Base-by-base conservation (phyloP, 2,888 invertebrate genomes). In the Thysanoteuthis rhombus region DNA sequence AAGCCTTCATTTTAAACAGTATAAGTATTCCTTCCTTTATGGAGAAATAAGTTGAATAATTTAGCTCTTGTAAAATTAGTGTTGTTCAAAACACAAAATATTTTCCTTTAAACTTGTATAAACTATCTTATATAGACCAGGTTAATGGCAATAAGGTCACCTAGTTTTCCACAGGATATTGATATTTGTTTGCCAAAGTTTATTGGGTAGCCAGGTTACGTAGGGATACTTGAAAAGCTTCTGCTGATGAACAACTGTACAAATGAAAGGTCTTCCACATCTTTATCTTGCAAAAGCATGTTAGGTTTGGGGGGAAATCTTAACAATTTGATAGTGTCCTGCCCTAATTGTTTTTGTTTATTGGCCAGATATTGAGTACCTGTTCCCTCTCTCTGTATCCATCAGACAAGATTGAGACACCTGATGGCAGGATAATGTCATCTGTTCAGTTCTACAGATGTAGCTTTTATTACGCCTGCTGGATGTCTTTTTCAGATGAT, bases 381-480 rank as follows among this genome's bases (percentile, higher is more conserved):
- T 91, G 91, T 91, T 91, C 42, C 40, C 91, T 45, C 91, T 91
- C 42, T 91, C 91, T 91, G 91, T 91, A 91, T 91, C 91, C 91
- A 91, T 42, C 40, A 42, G 91, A 42, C 91, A 40, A 38, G 91
- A 91, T 32, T 91, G 91, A 40, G 42, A 91, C 91, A 91, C 40
- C 39, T 91, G 91, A 42, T 45, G 91, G 32, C 40, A 91, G 42
- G 42, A 42, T 40, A 42, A 91, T 91, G 91, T 91, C 91, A 91
- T 91, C 91, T 45, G 91, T 91, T 42, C 91, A 91, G 91, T 40
- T 91, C 91, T 38, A 91, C 91, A 91, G 39, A 91, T 42, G 91
- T 91, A 91, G 91, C 42, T 91, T 91, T 91, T 91, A 91, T 91
- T 91, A 91, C 91, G 91, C 36, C 91, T 91, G 91, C 42, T 91